These are phyloP conservation scores for Cnemophilus loriae DNA, from an alignment of 2,113 vertebrate genomes.

Conservation along the genomic window DNA sequence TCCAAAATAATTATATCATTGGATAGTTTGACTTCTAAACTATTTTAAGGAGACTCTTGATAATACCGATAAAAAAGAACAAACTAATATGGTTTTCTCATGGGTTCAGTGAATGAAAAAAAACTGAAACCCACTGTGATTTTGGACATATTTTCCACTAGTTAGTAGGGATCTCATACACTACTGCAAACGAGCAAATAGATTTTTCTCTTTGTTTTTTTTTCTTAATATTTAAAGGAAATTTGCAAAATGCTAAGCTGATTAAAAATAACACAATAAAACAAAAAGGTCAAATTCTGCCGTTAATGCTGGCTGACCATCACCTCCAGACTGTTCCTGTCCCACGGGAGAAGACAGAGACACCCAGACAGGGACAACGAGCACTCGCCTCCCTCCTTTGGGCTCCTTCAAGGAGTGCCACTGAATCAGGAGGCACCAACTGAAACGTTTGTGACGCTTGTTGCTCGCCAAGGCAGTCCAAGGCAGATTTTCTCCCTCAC, in stretches of 20 bases:
- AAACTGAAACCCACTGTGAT: neutral
- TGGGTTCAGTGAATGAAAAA: neutral
- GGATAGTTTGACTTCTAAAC: neutral
- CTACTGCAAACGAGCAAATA: neutral
- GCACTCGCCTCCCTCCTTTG: rapidly evolving
- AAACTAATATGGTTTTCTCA: neutral
- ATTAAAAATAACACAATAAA: neutral
- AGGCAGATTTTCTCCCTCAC: neutral
- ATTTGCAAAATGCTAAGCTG: neutral
- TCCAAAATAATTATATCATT: neutral
- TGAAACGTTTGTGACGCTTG: neutral
- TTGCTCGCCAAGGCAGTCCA: neutral
- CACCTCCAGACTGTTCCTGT: neutral
- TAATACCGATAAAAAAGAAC: neutral
- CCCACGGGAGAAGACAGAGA: neutral
- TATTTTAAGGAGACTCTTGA: neutral
- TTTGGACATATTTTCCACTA: neutral
- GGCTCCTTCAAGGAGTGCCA: neutral
- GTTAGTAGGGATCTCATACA: neutral
- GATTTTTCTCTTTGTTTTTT: neutral
- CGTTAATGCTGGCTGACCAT: neutral
- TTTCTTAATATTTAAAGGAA: neutral
- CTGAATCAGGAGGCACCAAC: neutral
- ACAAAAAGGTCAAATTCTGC: neutral
- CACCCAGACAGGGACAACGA: rapidly evolving